Conservation (phyloP, 2,797 vertebrate genomes). For the Potorous gilbertii region DNA sequence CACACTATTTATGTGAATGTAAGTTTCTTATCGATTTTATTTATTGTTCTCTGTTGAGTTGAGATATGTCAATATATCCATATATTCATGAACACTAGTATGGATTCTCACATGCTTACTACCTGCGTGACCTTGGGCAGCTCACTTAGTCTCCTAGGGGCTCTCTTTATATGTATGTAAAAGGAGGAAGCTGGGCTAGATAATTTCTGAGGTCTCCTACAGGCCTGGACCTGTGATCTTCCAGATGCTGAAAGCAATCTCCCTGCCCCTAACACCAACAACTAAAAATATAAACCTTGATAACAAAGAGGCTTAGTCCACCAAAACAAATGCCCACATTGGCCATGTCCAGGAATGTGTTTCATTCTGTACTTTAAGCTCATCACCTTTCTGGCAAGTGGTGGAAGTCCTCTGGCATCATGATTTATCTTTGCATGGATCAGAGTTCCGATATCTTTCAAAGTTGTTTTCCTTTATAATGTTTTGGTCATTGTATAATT, state of each 20-base stretch:
- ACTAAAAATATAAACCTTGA: background rate
- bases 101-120: background rate
- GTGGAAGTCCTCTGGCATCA: background rate
- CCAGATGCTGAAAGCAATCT: background rate
- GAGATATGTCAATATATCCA: background rate
- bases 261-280: background rate
- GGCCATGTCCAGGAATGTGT: background rate
- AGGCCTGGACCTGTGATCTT: background rate
- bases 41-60: background rate
- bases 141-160: background rate
- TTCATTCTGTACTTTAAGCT: background rate
- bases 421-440: background rate
- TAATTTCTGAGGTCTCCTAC: background rate
- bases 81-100: background rate
- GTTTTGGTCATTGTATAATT: background rate
- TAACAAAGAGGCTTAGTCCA: background rate
- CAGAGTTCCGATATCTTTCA: background rate
- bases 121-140: background rate
- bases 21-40: background rate
- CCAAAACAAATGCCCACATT: background rate
- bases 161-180: background rate
- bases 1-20: too few species aligned
- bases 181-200: background rate
- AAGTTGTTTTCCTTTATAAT: background rate
- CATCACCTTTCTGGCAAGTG: background rate